Base-by-base conservation (phyloP, 2,888 invertebrate genomes). In the Andrena bicolor region DNA sequence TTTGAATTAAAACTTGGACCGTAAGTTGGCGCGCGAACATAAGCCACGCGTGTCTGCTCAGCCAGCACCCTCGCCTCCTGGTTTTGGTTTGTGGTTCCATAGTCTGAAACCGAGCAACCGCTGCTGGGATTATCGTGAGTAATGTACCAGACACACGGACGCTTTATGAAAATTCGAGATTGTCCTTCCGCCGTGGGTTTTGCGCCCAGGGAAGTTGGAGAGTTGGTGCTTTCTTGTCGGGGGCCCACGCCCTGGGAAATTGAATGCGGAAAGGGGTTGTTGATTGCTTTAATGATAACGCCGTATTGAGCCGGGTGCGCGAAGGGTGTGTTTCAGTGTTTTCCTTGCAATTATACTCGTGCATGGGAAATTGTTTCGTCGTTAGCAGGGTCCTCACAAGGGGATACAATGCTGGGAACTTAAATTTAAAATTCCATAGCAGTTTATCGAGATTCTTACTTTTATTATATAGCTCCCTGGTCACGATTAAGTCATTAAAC, bases 1-100 rank as follows among this genome's bases (percentile, higher is more conserved):
- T 88, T 90, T 86, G 88, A 90, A 90, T 90, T 90, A 90, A 90
- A 91, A 90, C 85, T 90, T 87, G 86, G 88, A 76, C 75, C 74
- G 85, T 85, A 90, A 90, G 90, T 90, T 89, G 66, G 84, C 76
- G 84, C 72, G 76, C 63, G 69, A 64, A 66, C 66, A 82, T 64
- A 72, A 83, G 82, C 78, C 80, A 66, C 72, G 68, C 49, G 76
- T 65, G 30, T 23, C 71, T 61, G 66, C 48, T 77, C 69, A 41
- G 41, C 41, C 41, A 41, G 41, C 41, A 41, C 53, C 65, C 78
- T 76, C 70, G 26, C 63, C 69, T 76, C 60, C 35, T 8, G 70
- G 83, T 82, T 88, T 85, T 79, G 84, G 88, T 82, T 84, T 86
- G 87, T 84, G 88, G 85, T 88, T 90, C 89, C 86, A 82, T 87